A percentile compares a stretch with the other conserved stretches of the same genome.
These are phyloP conservation scores for Tuberolachnus salignus DNA, from an alignment of 2,888 invertebrate species.

Conservation along the genomic window DNA sequence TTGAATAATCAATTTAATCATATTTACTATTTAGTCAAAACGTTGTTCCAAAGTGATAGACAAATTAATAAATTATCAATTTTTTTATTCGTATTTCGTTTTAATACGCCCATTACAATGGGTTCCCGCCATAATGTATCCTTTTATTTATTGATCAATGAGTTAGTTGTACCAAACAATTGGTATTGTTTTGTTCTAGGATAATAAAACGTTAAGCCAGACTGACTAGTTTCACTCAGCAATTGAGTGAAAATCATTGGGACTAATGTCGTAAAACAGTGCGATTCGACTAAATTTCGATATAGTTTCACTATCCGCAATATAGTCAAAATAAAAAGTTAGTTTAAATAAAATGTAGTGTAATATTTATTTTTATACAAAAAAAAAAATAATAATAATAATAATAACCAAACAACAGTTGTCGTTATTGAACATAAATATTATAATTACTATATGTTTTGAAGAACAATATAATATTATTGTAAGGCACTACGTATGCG, in stretches of 20 bases:
- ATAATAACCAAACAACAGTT: no score
- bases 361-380: slow-evolving; percentile 16
- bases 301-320: no score
- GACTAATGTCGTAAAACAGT: no score
- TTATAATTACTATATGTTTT: slow-evolving; percentile 23
- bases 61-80: neutral
- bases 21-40: neutral
- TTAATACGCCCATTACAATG: neutral
- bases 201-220: neutral
- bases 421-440: slow-evolving; percentile 28
- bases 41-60: neutral
- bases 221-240: neutral
- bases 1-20: neutral
- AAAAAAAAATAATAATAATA: slow-evolving; percentile 16
- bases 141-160: no score
- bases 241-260: neutral
- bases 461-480: slow-evolving; percentile 42
- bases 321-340: slow-evolving; percentile 4
- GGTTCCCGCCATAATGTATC: neutral
- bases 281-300: no score
- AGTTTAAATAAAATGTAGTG: neutral
- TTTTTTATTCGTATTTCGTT: neutral
- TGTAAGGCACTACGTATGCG: slow-evolving; percentile 26
- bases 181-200: neutral
- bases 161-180: neutral